A percentile compares a stretch with the other conserved stretches of the same genome.
Conservation (phyloP, 2,113 vertebrate species). For the Triplophysa dalaica region DNA sequence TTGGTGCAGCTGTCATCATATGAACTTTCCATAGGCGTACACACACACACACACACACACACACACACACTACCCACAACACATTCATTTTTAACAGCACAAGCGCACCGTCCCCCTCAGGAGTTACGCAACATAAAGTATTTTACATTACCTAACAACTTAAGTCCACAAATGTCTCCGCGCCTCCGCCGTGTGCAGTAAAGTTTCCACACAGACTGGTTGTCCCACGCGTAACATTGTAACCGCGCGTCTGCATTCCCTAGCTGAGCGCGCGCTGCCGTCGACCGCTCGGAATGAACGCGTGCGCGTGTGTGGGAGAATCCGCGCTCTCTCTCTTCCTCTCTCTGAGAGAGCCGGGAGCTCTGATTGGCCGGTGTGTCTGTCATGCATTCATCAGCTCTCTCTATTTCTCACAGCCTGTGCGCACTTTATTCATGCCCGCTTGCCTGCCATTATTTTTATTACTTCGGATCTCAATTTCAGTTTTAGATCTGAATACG, state of each 20-base stretch:
- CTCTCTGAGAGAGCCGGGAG: constrained; percentile 19
- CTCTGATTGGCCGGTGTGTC: constrained; percentile 54
- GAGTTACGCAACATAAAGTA: background rate
- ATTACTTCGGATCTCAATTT: constrained; percentile 51
- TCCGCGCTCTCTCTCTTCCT: constrained; percentile 61
- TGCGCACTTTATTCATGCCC: constrained; percentile 42
- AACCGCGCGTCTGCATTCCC: constrained; percentile 28
- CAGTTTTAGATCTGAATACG: background rate
- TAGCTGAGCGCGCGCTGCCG: constrained; percentile 19
- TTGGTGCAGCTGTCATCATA: background rate
- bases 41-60: constrained; percentile 48
- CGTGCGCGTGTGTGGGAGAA: constrained; percentile 60
- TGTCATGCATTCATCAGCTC: constrained; percentile 45
- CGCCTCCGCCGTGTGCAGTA: constrained; percentile 17
- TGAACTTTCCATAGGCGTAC: background rate
- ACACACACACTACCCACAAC: background rate
- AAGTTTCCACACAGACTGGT: constrained; percentile 44
- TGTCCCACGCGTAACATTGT: constrained; percentile 39
- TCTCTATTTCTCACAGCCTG: constrained; percentile 44
- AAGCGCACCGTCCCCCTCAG: background rate
- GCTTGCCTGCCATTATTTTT: constrained; percentile 47
- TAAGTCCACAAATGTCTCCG: constrained; percentile 29
- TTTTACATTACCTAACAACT: constrained; percentile 45
- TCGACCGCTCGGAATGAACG: constrained; percentile 36
- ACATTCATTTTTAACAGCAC: background rate